phyloP scores from a whole-genome alignment of 2,888 invertebrate genomes.

The Hartigia nigra region DNA sequence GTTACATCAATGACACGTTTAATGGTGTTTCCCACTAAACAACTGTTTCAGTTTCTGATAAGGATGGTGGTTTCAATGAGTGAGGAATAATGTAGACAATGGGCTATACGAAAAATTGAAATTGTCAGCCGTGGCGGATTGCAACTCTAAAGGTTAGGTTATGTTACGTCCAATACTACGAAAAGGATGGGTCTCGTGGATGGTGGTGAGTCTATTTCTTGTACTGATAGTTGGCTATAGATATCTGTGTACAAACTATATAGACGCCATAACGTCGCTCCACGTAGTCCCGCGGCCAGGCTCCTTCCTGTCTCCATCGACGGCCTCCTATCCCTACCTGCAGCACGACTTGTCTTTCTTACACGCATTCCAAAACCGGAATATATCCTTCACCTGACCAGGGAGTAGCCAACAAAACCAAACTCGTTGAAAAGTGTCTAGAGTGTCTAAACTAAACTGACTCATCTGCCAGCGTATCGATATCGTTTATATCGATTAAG shows the following conservation, averaged over 20 bases:
- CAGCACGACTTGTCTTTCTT: constrained; percentile 27
- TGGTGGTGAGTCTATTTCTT: not conserved
- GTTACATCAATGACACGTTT: not conserved
- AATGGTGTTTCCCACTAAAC: not conserved
- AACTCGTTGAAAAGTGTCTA: not conserved
- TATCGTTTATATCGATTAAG: not conserved
- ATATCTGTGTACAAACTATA: not conserved
- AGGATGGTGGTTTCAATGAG: not conserved
- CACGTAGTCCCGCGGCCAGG: constrained; percentile 26
- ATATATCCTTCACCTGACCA: constrained; percentile 7
- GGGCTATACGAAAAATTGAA: not conserved
- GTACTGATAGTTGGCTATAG: not conserved
- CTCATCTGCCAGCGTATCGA: not conserved
- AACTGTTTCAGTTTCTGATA: not conserved
- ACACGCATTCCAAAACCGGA: constrained; percentile 24
- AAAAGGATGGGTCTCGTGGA: not conserved
- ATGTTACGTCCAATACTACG: not conserved
- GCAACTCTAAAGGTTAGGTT: not conserved
- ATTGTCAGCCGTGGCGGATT: constrained; percentile 3
- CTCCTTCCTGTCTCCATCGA: constrained; percentile 28
- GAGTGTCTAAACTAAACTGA: not conserved
- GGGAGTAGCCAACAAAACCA: not conserved
- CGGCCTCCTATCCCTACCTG: constrained; percentile 10
- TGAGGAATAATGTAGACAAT: not conserved
- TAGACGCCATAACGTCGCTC: constrained; percentile 6